Base-by-base conservation (phyloP, 2,888 invertebrate species). In the Hypomecis atomaria region DNA sequence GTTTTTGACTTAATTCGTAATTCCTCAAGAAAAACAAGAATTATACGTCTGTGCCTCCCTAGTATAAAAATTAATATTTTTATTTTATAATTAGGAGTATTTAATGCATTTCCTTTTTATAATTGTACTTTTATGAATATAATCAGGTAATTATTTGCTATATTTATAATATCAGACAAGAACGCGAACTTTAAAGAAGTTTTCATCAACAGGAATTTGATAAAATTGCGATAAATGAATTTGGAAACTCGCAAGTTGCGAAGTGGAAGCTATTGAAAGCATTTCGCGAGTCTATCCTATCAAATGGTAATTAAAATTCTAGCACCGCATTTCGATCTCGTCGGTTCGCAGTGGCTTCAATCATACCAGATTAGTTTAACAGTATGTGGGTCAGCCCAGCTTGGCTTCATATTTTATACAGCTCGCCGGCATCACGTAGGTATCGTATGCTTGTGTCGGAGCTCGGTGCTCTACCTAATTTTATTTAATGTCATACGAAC, bases 281-380 rank as follows among this genome's bases (percentile, higher is more conserved):
- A 45, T 60, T 59, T 43, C 33, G 43, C 61, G 59, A 72, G 58
- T 72, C 68, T 66, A 76, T 71, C 69, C 72, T 74, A 77, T 78
- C 70, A 74, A 82, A 81, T 74, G 75, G 77, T 78, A 81, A 85
- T 87, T 87, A 84, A 85, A 86, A 86, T 85, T 88, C 78, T 82
- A 85, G 77, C 77, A 76, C 76, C 79, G 78, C 80, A 79, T 83
- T 83, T 84, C 78, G 78, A 83, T 82, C 79, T 79, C 77, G 66
- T 71, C 72, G 76, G 73, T 69, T 44, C 65, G 73, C 71, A 69
- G 75, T 77, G 79, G 76, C 79, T 85, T 83, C 81, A 81, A 78
- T 84, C 79, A 78, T 75, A 75, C 74, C 79, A 81, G 78, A 86
- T 82, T 81, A 81, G 81, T 83, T 75, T 77, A 78, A 77, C 79